phyloP scores from a whole-genome alignment of 2,113 vertebrate genomes.

The Microcebus murinus region DNA sequence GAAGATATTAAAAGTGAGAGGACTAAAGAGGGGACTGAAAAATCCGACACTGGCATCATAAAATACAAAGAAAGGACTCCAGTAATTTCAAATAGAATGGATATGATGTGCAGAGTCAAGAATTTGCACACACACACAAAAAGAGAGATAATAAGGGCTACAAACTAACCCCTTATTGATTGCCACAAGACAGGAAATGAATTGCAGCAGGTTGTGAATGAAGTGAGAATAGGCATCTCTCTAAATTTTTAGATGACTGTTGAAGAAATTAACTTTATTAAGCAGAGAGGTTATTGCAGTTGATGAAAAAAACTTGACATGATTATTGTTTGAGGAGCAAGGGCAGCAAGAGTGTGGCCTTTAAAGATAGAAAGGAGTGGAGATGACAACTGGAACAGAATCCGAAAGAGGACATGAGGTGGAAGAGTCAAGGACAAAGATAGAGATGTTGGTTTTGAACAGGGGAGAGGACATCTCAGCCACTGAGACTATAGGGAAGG shows the following conservation, averaged over 20 bases:
- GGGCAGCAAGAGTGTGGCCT: background rate
- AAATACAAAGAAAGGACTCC: background rate
- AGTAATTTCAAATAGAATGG: background rate
- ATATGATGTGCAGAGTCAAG: background rate
- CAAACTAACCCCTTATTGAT: background rate
- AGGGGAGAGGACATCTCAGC: background rate
- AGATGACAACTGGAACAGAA: background rate
- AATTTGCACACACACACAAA: background rate
- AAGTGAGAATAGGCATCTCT: background rate
- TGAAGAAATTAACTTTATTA: background rate
- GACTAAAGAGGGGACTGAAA: background rate
- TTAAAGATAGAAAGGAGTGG: background rate
- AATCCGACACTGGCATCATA: background rate
- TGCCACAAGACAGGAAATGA: background rate
- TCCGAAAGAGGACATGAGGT: background rate
- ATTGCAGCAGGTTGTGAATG: background rate
- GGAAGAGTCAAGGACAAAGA: background rate
- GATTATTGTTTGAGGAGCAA: background rate
- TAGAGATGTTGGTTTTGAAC: background rate
- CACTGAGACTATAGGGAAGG: background rate
- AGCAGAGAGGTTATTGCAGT: background rate
- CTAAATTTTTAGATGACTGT: background rate
- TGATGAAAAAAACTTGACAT: background rate
- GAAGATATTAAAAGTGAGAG: background rate
- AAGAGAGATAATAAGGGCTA: background rate